Percentiles rank a stretch among this genome's conserved stretches.
Conservation (phyloP, 2,888 invertebrate genomes). For the Volucella inanis region DNA sequence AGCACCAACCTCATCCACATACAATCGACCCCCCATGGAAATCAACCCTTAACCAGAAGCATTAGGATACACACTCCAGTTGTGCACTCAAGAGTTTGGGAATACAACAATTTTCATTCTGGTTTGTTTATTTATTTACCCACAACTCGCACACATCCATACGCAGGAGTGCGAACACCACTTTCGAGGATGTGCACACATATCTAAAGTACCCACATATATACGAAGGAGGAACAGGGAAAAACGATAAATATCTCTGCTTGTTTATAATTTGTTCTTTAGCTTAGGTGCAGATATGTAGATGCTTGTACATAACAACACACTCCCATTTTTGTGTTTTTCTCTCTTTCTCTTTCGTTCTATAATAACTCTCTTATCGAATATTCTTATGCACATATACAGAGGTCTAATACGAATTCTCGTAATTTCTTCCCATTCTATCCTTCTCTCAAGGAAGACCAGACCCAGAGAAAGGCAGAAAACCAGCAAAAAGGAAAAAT, state of each 20-base stretch:
- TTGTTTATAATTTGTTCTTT: slow-evolving; percentile 70
- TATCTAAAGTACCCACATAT: slow-evolving; percentile 26
- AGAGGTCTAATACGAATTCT: slow-evolving; percentile 25
- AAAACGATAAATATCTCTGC: slow-evolving; percentile 42
- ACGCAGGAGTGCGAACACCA: background rate
- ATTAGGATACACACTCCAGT: slow-evolving; percentile 55
- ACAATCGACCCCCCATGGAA: background rate
- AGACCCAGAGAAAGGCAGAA: slow-evolving; percentile 1
- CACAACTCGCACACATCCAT: too few relatives aligned
- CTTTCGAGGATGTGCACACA: background rate
- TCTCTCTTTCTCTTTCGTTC: slow-evolving; percentile 1
- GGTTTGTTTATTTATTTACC: slow-evolving; percentile 48
- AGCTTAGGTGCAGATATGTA: slow-evolving; percentile 36
- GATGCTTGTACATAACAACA: slow-evolving; percentile 20
- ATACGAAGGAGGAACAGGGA: slow-evolving; percentile 25
- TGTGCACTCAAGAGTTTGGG: slow-evolving; percentile 22
- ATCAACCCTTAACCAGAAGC: slow-evolving; percentile 53
- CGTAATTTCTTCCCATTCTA: slow-evolving; percentile 57
- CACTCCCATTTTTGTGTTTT: slow-evolving; percentile 17
- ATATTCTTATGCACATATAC: slow-evolving; percentile 22
- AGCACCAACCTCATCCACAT: slow-evolving; percentile 26
- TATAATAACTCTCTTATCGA: background rate
- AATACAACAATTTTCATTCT: slow-evolving; percentile 55
- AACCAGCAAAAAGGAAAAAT: slow-evolving; percentile 75
- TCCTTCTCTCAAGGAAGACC: slow-evolving; percentile 57